A percentile compares a stretch with the other conserved stretches of the same genome.
Evolutionary conservation across 2,113 vertebrate species (phyloP).

Genomic region (Coturnix japonica): DNA sequence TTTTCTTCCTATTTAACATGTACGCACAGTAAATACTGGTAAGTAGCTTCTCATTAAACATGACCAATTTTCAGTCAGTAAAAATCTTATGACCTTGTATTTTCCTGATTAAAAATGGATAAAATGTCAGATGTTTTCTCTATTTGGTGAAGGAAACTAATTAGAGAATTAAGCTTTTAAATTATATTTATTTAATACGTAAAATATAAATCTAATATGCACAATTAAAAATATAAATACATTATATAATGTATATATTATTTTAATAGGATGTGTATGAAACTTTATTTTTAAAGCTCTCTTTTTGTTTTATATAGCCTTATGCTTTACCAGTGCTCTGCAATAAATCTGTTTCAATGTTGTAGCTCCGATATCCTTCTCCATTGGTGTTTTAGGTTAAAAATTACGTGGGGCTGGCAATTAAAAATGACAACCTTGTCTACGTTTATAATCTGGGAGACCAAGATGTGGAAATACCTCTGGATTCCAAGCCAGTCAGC

Average conservation of each 20-base stretch:
- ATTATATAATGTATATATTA: neutral
- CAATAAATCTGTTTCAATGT: neutral
- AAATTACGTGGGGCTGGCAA: slow-evolving; percentile 94
- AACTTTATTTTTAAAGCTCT: neutral
- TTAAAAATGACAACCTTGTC: slow-evolving; percentile 95
- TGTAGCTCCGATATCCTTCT: neutral
- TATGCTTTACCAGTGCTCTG: neutral
- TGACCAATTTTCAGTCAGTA: neutral
- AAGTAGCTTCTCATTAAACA: neutral
- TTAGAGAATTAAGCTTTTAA: neutral
- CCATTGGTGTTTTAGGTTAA: slow-evolving; percentile 79
- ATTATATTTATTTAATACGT: neutral
- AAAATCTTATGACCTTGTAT: neutral
- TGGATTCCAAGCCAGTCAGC: slow-evolving; percentile 94
- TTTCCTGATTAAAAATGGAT: neutral
- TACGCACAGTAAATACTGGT: neutral
- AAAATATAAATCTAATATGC: neutral
- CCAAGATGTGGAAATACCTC: slow-evolving; percentile 91
- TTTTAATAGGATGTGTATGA: neutral
- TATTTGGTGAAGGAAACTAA: neutral
- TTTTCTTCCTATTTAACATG: neutral
- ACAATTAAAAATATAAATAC: neutral
- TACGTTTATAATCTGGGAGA: slow-evolving; percentile 92
- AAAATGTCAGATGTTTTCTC: neutral
- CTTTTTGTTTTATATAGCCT: neutral